Evolutionary conservation across 2,888 invertebrate genomes (phyloP), one percentile per base, ranked within the genome.

Genomic region (Chymomyza procnemis): DNA sequence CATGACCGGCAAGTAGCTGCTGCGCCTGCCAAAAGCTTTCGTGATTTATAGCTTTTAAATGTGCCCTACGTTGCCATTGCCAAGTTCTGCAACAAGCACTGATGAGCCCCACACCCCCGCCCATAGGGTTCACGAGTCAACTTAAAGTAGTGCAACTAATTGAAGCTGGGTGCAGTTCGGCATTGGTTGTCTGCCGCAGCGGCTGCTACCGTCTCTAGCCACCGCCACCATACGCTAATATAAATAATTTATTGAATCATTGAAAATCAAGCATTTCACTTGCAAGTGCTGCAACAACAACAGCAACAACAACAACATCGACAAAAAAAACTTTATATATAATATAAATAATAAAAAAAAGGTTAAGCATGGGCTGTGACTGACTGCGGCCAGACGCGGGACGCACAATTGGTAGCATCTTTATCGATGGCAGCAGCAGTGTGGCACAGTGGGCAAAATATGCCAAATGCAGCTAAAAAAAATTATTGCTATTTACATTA

Each of bases 221-320:
- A 30, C 3, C 34, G 34, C 34, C 6, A 3, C 5, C 75, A 77
- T 70, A 85, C 80, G 84, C 80, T 80, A 87, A 80, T 76, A 86
- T 86, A 88, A 86, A 86, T 86, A 79, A 86, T 86, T 87, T 86
- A 87, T 87, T 87, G 85, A 86, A 86, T 85, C 85, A 85, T 83
- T 85, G 85, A 81, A 54, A 87, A 88, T 88, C 88, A 88, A 82
- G 82, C 85, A 86, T 80, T 88, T 87, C 88, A 83, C 83, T 88
- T 85, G 85, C 88, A 87, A 86, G 76, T 86, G 79, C 75, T 75
- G 73, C 67, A 14, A 21, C 19, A 18, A 8, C 54, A 14, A 18
- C 8, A 48, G 79, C 75, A 73, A 72, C 67, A 14, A 21, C 19
- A 18, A 8, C 54, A 14, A 18, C 8, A 48, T n/a, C n/a, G n/a